phyloP scores from a whole-genome alignment of 1,140 invertebrate genomes.

The Pissodes strobi region DNA sequence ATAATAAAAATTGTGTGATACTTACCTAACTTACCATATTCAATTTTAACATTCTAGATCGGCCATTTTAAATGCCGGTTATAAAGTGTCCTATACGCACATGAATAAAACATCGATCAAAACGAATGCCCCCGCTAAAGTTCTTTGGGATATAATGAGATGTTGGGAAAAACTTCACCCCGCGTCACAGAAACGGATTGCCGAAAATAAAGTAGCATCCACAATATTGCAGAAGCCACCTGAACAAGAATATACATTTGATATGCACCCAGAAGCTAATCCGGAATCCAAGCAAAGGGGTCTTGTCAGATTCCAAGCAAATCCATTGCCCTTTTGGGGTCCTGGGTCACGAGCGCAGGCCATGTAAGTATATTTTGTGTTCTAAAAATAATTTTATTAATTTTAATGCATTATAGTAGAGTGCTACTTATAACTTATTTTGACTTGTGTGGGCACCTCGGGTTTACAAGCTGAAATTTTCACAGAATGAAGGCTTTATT shows the following conservation, averaged over 20 bases:
- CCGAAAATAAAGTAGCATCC: conserved; percentile 60
- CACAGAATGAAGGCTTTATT: no score
- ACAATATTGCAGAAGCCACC: conserved; percentile 63
- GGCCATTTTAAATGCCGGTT: conserved; percentile 91
- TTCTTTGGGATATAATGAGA: conserved; percentile 94
- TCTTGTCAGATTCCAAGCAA: conserved; percentile 81
- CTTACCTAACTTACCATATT: conserved; percentile 4
- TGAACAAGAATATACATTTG: conserved; percentile 63
- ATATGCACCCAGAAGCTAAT: conserved; percentile 73
- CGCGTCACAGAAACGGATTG: conserved; percentile 61
- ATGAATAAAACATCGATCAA: conserved; percentile 87
- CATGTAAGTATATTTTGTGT: conserved; percentile 68
- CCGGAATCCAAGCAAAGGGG: conserved; percentile 76
- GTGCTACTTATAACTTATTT: no score
- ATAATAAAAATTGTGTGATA: no score
- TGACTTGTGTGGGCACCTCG: no score
- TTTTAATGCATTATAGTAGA: no score
- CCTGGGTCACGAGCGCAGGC: conserved; percentile 76
- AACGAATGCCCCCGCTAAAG: conserved; percentile 83
- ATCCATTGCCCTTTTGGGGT: conserved; percentile 87
- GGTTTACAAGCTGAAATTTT: no score
- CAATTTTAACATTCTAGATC: conserved; percentile 66
- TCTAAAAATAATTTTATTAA: no score
- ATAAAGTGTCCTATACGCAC: conserved; percentile 91
- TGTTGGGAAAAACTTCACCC: conserved; percentile 77